A percentile compares a stretch with the other conserved stretches of the same genome.
Conservation (phyloP, 2,797 vertebrate species). For the Uromys caudimaculatus region DNA sequence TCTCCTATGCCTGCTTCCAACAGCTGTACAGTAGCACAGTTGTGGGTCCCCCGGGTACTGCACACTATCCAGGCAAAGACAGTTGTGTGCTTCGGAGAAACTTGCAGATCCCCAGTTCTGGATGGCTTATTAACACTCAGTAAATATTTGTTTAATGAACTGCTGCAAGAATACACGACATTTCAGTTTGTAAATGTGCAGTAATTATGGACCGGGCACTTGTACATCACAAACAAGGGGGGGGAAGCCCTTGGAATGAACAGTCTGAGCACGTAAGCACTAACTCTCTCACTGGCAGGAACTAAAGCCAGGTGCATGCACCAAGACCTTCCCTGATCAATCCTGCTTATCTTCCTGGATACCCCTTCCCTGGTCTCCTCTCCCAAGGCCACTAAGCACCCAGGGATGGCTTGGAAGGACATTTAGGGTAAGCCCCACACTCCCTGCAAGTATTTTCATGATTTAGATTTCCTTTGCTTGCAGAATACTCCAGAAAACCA, state of each 20-base stretch:
- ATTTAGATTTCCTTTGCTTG: background rate
- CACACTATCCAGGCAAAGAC: background rate
- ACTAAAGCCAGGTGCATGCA: background rate
- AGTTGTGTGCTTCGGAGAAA: background rate
- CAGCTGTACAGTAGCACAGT: background rate
- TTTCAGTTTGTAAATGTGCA: background rate
- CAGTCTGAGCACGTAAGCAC: background rate
- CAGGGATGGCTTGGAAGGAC: background rate
- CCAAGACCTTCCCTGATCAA: background rate
- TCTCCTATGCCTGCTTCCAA: background rate
- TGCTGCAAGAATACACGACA: background rate
- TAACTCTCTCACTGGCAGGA: background rate
- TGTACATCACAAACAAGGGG: background rate
- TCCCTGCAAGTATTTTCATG: background rate
- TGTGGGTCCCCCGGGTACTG: background rate
- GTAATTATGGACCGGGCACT: background rate
- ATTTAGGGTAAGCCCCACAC: background rate
- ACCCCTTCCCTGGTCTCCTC: background rate
- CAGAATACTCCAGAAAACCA: background rate
- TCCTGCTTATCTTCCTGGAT: background rate
- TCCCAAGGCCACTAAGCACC: background rate
- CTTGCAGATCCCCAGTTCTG: background rate
- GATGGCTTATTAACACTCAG: background rate
- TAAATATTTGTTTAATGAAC: constrained; percentile 4
- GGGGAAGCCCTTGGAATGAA: background rate